These are phyloP conservation scores for Apodemia duryi DNA, from an alignment of 2,888 invertebrate species.

Conservation along the genomic window DNA sequence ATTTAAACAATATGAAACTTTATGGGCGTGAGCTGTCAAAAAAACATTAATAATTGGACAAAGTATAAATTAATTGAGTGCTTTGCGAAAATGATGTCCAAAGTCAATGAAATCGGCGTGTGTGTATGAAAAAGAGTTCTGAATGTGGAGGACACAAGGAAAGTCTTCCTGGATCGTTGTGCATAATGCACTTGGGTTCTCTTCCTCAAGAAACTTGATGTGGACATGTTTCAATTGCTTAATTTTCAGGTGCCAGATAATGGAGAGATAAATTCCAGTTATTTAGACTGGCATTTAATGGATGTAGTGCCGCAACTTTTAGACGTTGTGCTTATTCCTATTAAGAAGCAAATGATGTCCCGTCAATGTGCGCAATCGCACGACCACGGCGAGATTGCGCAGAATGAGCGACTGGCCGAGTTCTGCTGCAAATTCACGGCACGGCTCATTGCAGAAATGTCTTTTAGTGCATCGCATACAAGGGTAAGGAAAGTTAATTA, in stretches of 20 bases:
- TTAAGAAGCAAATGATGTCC: conserved; percentile 77
- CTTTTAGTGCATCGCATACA: conserved; percentile 51
- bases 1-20: too few relatives aligned
- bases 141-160: too few relatives aligned
- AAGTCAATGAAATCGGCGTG: too few relatives aligned
- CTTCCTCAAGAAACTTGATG: neutral
- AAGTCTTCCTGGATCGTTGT: too few relatives aligned
- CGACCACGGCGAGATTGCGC: conserved; percentile 72
- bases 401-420: conserved; percentile 79
- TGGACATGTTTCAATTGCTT: neutral
- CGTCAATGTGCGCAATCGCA: conserved; percentile 66
- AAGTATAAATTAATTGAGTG: too few relatives aligned
- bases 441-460: conserved; percentile 92
- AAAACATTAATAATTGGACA: too few relatives aligned
- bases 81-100: too few relatives aligned
- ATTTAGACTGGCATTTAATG: conserved; percentile 82
- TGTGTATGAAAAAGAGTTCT: too few relatives aligned
- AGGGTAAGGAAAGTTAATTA: conserved; percentile 38
- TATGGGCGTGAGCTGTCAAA: too few relatives aligned
- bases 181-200: too few relatives aligned
- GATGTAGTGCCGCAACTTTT: conserved; percentile 91
- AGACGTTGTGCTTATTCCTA: conserved; percentile 89
- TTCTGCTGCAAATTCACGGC: conserved; percentile 88
- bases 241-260: conserved; percentile 42
- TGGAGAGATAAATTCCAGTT: conserved; percentile 39